phyloP scores from a whole-genome alignment of 2,797 vertebrate species.

The Gorsachius magnificus region DNA sequence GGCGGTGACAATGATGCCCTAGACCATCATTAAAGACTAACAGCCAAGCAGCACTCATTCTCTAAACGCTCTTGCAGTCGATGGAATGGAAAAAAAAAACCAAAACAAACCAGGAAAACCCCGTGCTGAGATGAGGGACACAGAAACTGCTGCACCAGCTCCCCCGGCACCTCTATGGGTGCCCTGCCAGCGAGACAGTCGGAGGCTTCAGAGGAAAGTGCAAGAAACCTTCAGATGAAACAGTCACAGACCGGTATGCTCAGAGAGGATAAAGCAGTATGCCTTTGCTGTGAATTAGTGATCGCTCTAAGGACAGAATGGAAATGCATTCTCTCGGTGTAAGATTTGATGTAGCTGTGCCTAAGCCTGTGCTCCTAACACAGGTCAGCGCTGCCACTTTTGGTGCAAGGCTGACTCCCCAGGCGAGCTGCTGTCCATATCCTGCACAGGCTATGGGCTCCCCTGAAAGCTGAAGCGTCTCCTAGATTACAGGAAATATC shows the following conservation, averaged over 20 bases:
- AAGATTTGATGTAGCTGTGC: not conserved
- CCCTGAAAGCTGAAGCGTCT: not conserved
- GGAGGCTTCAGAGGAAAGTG: not conserved
- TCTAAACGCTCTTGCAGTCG: not conserved
- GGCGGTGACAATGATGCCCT: not conserved
- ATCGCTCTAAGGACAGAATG: not conserved
- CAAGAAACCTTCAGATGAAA: not conserved
- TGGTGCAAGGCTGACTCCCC: not conserved
- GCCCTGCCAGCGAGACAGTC: not conserved
- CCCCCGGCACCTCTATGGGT: not conserved
- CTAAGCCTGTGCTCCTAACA: not conserved
- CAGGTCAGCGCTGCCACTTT: not conserved
- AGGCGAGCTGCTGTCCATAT: not conserved
- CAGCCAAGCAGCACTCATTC: not conserved
- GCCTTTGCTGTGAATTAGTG: not conserved
- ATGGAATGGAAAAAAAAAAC: not conserved
- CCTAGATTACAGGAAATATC: not conserved
- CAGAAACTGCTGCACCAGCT: not conserved
- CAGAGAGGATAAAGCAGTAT: not conserved
- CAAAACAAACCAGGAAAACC: not conserved
- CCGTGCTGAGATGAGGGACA: not conserved
- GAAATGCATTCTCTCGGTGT: not conserved
- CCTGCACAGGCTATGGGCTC: too few relatives aligned
- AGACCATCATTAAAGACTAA: not conserved
- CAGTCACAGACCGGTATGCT: not conserved